Conservation (phyloP, 2,888 invertebrate species). For the Tupiocoris notatus region DNA sequence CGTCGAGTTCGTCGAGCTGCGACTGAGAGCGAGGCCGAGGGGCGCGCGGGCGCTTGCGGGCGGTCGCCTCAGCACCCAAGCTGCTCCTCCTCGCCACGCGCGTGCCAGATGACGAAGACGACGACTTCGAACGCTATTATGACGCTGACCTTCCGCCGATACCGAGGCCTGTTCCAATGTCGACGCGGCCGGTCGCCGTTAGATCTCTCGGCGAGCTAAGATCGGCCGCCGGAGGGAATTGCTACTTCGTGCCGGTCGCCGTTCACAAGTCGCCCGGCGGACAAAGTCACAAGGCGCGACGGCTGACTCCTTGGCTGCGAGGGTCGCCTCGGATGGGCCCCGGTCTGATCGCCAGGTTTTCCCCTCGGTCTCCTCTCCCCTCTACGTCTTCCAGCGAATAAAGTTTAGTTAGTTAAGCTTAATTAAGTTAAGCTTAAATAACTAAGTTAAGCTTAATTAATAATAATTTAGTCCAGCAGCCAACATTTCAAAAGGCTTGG, state of each 20-base stretch:
- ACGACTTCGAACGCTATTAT: background rate
- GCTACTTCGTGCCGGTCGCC: constrained; percentile 18
- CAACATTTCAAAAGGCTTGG: too few relatives aligned
- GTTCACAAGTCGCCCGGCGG: background rate
- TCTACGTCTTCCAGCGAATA: constrained; percentile 35
- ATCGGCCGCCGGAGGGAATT: background rate
- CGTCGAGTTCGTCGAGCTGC: constrained; percentile 36
- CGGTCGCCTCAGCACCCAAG: constrained; percentile 33
- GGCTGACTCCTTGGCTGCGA: constrained; percentile 10
- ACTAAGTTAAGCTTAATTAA: too few relatives aligned
- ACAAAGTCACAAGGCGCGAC: background rate
- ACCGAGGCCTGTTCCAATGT: background rate
- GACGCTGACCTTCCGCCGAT: background rate
- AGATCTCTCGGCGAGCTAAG: constrained; percentile 27
- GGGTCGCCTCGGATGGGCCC: constrained; percentile 35
- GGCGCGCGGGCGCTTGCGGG: constrained; percentile 36
- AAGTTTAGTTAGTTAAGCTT: too few relatives aligned
- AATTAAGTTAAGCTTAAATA: too few relatives aligned
- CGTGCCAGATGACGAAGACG: constrained; percentile 10
- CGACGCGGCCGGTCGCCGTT: background rate
- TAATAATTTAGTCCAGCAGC: too few relatives aligned
- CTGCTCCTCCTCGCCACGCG: constrained; percentile 20
- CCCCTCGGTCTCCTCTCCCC: constrained; percentile 25
- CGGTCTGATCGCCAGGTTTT: constrained; percentile 26
- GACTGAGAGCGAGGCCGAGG: constrained; percentile 34